Percentiles rank a stretch among this genome's conserved stretches.
These are phyloP conservation scores for Pecten maximus DNA, from an alignment of 2,888 invertebrate genomes.

Conservation along the genomic window DNA sequence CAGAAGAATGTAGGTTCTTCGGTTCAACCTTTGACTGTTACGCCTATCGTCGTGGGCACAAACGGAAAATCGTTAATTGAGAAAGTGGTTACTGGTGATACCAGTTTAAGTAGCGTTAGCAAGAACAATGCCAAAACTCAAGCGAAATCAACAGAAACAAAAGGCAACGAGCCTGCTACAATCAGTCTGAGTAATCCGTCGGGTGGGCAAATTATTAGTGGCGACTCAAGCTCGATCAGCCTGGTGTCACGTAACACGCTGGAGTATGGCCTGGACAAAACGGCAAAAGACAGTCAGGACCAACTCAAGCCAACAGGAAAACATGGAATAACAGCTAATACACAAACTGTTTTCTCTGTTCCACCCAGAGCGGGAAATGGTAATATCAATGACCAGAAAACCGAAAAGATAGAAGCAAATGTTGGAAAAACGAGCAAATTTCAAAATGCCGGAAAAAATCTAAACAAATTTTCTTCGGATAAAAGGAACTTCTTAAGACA, in stretches of 20 bases:
- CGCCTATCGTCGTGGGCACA: not conserved
- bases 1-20: not conserved
- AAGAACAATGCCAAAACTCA: not conserved
- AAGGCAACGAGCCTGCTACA: not conserved
- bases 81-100: not conserved
- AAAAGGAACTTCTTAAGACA: not conserved
- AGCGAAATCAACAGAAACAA: not conserved
- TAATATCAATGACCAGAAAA: not conserved
- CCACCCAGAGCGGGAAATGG: too few species aligned
- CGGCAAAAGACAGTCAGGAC: not conserved
- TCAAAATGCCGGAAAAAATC: not conserved
- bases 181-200: not conserved
- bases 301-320: not conserved
- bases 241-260: not conserved
- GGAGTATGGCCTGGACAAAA: not conserved
- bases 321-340: not conserved
- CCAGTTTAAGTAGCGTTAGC: not conserved
- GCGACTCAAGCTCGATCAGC: not conserved
- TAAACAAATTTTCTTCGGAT: not conserved
- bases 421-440: not conserved
- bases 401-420: not conserved
- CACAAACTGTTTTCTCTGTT: too few species aligned
- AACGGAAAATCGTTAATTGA: not conserved
- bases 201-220: not conserved
- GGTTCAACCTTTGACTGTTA: not conserved